Base-by-base conservation (phyloP, 2,888 invertebrate species). In the Caenorhabditis angaria region DNA sequence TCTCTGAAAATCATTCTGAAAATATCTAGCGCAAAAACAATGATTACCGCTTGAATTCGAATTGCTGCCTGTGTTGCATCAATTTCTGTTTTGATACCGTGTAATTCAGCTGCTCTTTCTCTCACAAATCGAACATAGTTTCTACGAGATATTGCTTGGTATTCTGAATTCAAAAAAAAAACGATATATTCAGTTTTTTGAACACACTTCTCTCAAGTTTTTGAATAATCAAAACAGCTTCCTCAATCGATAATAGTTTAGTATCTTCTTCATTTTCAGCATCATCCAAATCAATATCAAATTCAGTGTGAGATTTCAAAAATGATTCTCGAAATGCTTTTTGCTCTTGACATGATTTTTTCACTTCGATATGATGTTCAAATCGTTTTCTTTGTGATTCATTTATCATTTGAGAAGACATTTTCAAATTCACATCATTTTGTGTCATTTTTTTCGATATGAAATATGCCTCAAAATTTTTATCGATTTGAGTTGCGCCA, bases 41-140 rank as follows among this genome's bases (percentile, higher is more conserved):
- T 22, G 8, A 25, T 41, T 53, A 50, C 41, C 28, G 84, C 82
- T 62, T 84, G 84, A 29, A 84, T 83, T 41, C 78, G 63, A n/a
- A 79, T 73, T 18, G 83, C 72, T 12, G 84, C 83, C 55, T 75
- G 71, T 14, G 80, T 70, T 2, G 82, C 77, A 54, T 82, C 81
- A 54, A 82, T 76, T 35, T 70, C 75, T n/a, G 67, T 76, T 32
- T 74, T 70, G 24, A 76, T 67, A 0, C 62, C 67, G 24, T 81
- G 80, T 18, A 83, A 50, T 48, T 84, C 81, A 51, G 82, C 76
- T 1, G 84, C 84, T 51, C 81, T 72, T 56, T 82, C 81, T 10
- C 77, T 61, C 1, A 83, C 84, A 24, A 83, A 82, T n/a, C 78
- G 66, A 12, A 84, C 73, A 61, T 84, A 84, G 64, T 80, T 73